A percentile compares a stretch with the other conserved stretches of the same genome.
phyloP scores from a whole-genome alignment of 2,888 invertebrate genomes.

The Tiphia femorata region DNA sequence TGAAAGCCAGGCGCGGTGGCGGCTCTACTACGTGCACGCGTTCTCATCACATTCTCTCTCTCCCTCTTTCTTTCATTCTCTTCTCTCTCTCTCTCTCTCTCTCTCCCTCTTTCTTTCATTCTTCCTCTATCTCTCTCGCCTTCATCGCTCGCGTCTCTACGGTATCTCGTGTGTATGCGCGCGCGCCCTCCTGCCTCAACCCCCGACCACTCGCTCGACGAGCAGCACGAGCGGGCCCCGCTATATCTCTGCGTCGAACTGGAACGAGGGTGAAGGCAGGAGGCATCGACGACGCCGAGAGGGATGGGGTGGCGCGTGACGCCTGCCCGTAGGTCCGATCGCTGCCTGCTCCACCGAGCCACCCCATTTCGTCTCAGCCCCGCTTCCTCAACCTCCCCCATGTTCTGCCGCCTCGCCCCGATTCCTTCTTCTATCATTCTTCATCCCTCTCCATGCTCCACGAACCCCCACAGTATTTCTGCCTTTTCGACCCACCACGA shows the following conservation, averaged over 20 bases:
- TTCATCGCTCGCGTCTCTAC: neutral
- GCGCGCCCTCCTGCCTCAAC: neutral
- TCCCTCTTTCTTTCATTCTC: too few species aligned
- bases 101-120: neutral
- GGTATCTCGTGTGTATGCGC: neutral
- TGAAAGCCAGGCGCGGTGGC: constrained; percentile 22
- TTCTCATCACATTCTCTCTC: too few species aligned
- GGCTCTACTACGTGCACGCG: too few species aligned
- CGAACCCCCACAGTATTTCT: neutral
- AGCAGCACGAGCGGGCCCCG: neutral
- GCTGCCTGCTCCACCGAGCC: constrained; percentile 3
- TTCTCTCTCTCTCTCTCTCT: too few species aligned
- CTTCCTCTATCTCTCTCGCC: neutral
- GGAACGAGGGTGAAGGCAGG: constrained; percentile 28
- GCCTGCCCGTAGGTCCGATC: constrained; percentile 28
- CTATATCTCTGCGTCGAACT: constrained; percentile 19
- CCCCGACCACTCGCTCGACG: too few species aligned
- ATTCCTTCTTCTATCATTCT: neutral
- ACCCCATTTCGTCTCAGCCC: neutral
- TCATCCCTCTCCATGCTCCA: neutral
- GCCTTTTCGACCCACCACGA: neutral
- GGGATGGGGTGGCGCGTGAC: constrained; percentile 31
- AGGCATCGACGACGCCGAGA: constrained; percentile 31
- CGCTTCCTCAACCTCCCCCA: neutral
- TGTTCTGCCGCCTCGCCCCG: neutral